A percentile compares a stretch with the other conserved stretches of the same genome.
phyloP scores from a whole-genome alignment of 2,113 vertebrate genomes.

The Cinclus cinclus region DNA sequence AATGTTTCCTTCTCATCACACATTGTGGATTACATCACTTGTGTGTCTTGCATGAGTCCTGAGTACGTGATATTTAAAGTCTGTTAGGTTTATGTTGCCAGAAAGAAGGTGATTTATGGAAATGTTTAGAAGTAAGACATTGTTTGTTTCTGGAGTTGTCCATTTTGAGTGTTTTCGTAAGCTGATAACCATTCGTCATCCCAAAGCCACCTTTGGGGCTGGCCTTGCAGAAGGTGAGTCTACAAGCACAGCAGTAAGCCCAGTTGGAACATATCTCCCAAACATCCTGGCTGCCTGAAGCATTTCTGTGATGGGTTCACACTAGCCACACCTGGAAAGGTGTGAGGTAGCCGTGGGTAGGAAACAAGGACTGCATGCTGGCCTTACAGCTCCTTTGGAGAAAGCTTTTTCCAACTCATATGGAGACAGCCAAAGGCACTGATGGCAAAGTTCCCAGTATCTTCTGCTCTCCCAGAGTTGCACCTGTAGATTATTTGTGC shows the following conservation, averaged over 20 bases:
- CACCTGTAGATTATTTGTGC: background rate
- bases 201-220: background rate
- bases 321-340: background rate
- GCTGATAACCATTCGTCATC: background rate
- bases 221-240: background rate
- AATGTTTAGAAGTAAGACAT: background rate
- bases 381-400: background rate
- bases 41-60: background rate
- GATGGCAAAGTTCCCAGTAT: conserved; percentile 19
- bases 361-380: background rate
- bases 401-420: background rate
- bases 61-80: background rate
- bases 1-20: background rate
- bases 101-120: background rate
- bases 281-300: background rate
- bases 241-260: background rate
- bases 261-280: background rate
- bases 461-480: background rate
- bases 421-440: background rate
- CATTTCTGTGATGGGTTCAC: background rate
- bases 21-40: background rate
- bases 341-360: background rate
- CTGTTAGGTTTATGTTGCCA: background rate
- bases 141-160: background rate
- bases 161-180: background rate